Percentiles rank a stretch among this genome's conserved stretches.
Evolutionary conservation across 1,140 invertebrate genomes (phyloP).

Genomic region (Sinella curviseta): DNA sequence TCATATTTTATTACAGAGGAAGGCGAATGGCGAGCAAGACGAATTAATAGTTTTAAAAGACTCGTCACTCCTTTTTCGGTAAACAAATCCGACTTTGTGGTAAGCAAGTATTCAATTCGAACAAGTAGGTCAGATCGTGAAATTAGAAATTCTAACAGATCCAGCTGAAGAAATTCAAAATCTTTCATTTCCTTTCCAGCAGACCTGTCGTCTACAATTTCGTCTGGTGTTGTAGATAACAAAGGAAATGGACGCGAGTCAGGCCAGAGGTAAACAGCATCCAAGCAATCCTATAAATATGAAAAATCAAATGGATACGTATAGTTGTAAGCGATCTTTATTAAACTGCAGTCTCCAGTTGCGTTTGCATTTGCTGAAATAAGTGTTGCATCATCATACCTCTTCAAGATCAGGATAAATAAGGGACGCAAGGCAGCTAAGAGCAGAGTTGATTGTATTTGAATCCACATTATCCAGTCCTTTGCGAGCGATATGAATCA

Average conservation of each 20-base stretch:
- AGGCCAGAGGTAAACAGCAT: constrained; percentile 30
- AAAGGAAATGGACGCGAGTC: constrained; percentile 60
- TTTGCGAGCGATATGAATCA: constrained; percentile 79
- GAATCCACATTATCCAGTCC: constrained; percentile 80
- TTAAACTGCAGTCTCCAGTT: too few species aligned
- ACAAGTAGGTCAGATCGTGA: constrained; percentile 45
- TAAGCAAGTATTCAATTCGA: constrained; percentile 30
- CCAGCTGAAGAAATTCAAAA: constrained; percentile 76
- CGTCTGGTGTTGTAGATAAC: constrained; percentile 55
- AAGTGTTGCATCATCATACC: too few species aligned
- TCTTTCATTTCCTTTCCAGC: constrained; percentile 73
- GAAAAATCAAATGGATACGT: too few species aligned
- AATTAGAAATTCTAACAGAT: constrained; percentile 61
- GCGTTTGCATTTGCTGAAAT: too few species aligned
- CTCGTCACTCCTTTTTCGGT: constrained; percentile 50
- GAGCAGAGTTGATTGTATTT: constrained; percentile 68
- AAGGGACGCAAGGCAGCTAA: constrained; percentile 71
- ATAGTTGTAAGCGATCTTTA: neutral
- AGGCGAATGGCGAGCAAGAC: constrained; percentile 55
- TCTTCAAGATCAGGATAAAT: constrained; percentile 76
- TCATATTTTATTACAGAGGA: constrained; percentile 50
- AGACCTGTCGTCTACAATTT: constrained; percentile 61
- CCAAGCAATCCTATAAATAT: constrained; percentile 46
- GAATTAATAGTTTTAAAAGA: constrained; percentile 55
- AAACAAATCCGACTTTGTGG: neutral